Evolutionary conservation across 2,888 invertebrate genomes (phyloP).

Genomic region (Watsonalla cultraria): DNA sequence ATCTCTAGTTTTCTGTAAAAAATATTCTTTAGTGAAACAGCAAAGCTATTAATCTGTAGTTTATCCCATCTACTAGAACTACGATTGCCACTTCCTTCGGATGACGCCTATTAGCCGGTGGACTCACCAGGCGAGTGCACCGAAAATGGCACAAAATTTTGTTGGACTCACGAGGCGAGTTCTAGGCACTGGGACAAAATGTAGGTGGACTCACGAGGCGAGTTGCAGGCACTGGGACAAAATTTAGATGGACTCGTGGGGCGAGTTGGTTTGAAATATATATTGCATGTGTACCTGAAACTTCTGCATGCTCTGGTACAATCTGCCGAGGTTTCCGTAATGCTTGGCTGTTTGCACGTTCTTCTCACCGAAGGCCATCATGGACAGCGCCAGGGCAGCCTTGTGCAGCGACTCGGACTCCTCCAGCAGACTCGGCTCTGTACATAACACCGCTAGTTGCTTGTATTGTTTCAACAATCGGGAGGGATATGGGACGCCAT

Average conservation of each 20-base stretch:
- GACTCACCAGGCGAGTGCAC: too few relatives aligned
- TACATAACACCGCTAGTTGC: constrained; percentile 4
- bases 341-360: constrained; percentile 98
- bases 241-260: neutral
- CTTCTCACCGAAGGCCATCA: constrained; percentile 92
- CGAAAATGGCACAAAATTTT: too few relatives aligned
- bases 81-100: too few relatives aligned
- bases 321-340: constrained; percentile 95
- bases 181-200: too few relatives aligned
- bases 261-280: neutral
- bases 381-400: constrained; percentile 87
- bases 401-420: constrained; percentile 92
- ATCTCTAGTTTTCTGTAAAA: too few relatives aligned
- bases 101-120: too few relatives aligned
- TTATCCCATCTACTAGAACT: too few relatives aligned
- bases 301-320: constrained; percentile 95
- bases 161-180: too few relatives aligned
- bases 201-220: neutral
- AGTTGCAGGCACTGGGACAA: too few relatives aligned
- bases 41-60: too few relatives aligned
- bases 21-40: too few relatives aligned
- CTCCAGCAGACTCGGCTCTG: constrained; percentile 81
- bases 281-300: constrained; percentile 78
- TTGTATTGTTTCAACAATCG: neutral
- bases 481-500: too few relatives aligned